Evolutionary conservation across 2,113 vertebrate species (phyloP).

Genomic region (Trogon melanurus): DNA sequence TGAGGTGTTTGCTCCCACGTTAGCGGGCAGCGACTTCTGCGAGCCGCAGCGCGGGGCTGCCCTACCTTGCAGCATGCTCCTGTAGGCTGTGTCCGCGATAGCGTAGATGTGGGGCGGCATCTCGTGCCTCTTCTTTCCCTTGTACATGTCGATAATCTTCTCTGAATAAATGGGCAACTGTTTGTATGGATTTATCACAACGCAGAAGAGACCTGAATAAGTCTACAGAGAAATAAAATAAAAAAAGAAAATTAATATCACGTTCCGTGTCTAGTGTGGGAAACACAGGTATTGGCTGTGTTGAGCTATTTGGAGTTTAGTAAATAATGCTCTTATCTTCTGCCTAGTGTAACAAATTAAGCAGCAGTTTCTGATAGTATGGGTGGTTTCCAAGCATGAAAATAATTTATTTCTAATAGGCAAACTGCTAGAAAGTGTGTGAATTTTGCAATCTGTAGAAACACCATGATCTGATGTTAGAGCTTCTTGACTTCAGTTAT

Average conservation of each 20-base stretch:
- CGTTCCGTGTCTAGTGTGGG: rapidly evolving
- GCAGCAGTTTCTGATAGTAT: background rate
- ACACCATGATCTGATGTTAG: rapidly evolving
- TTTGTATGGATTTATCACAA: slow-evolving; percentile 96
- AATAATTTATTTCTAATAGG: background rate
- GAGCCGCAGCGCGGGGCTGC: background rate
- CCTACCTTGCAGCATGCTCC: slow-evolving; percentile 98
- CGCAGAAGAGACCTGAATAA: slow-evolving; percentile 96
- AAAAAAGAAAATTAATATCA: background rate
- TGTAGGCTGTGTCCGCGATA: slow-evolving; percentile 93
- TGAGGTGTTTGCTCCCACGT: background rate
- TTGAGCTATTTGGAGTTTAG: background rate
- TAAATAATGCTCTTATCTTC: background rate
- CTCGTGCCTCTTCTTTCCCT: slow-evolving; percentile 97
- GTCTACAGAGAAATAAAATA: slow-evolving; percentile 77
- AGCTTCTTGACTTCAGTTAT: background rate
- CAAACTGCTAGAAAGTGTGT: background rate
- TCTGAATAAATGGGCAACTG: slow-evolving; percentile 96
- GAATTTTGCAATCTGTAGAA: background rate
- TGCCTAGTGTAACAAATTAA: background rate
- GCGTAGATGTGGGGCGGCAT: slow-evolving; percentile 96
- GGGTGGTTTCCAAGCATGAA: background rate
- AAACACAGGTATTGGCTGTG: background rate
- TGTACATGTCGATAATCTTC: slow-evolving; percentile 98
- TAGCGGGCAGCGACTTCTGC: background rate